Conservation (phyloP, 2,113 vertebrate species). For the Trichomycterus rosablanca region DNA sequence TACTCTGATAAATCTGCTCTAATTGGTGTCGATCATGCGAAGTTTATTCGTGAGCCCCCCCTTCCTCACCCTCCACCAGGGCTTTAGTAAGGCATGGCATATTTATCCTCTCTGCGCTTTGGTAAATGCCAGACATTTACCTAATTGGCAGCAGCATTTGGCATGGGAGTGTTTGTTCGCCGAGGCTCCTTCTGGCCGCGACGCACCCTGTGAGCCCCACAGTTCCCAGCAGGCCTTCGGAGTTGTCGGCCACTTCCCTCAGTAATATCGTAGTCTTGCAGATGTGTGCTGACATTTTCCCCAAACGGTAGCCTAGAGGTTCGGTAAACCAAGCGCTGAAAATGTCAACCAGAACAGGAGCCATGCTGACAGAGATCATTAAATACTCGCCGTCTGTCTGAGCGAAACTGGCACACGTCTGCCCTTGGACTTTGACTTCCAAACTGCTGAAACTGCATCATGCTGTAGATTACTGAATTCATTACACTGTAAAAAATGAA, state of each 20-base stretch:
- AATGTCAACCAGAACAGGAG: conserved; percentile 61
- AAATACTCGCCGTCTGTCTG: conserved; percentile 51
- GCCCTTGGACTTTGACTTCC: conserved; percentile 14
- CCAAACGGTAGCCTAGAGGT: conserved; percentile 52
- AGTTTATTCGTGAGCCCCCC: conserved; percentile 18
- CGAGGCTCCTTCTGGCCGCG: conserved; percentile 35
- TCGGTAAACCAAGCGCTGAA: conserved; percentile 56
- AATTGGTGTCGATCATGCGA: conserved; percentile 24
- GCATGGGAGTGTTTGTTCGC: conserved; percentile 31
- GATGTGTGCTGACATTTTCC: conserved; percentile 70
- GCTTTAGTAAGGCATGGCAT: conserved; percentile 10
- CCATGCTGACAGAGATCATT: conserved; percentile 54
- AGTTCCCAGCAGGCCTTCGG: conserved; percentile 44
- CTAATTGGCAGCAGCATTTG: conserved; percentile 47
- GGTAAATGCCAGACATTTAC: conserved; percentile 44
- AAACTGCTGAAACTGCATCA: conserved; percentile 7
- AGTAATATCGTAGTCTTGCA: conserved; percentile 65
- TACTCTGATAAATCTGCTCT: conserved; percentile 34
- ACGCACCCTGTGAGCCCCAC: conserved; percentile 35
- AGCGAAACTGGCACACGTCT: conserved; percentile 40
- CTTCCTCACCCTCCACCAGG: not conserved
- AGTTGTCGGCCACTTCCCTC: conserved; percentile 19
- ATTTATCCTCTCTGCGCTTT: conserved; percentile 37
- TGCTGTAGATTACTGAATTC: no score
- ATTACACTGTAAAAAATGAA: no score